Evolutionary conservation across 2,888 invertebrate genomes (phyloP), one percentile per base, ranked within the genome.

Genomic region (Cylloceria caligata): DNA sequence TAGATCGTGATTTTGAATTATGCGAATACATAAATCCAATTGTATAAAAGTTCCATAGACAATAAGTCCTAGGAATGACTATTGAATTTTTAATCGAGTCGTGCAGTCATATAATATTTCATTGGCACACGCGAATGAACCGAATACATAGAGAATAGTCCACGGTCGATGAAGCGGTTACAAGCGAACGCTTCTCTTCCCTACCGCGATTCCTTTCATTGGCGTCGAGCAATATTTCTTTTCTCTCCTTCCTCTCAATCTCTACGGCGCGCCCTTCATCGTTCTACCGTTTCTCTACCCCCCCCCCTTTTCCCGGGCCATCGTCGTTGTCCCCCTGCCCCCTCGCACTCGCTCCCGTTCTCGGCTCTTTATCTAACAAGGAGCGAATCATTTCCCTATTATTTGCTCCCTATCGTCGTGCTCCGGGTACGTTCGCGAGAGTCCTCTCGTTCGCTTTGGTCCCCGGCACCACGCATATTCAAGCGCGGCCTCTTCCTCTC

Each of bases 331-430:
- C 65, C 57, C 47, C 75, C 45, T 9, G 21, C 55, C 65, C 9
- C 52, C 19, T 36, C 42, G 9, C 89, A 88, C 88, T 89, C 88
- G 89, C 89, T 90, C 88, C 89, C 88, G 86, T 80, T 79, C 85
- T 81, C 84, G 88, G 89, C 89, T 89, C 92, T 92, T 92, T 92
- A 92, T 92, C 92, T 92, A 92, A 92, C 92, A 92, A 92, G 92
- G 91, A 92, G 92, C 92, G 92, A 92, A 92, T 92, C 92, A 92
- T 92, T 92, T 92, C 92, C 92, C 92, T 92, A 92, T 92, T 92
- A 92, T 92, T 92, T 92, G 90, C 91, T 91, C 90, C 91, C 91
- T 92, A 92, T 92, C 92, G 89, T 83, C 84, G 84, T 75, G 74
- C 74, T 64, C 57, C 39, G 65, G 36, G 69, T 73, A 57, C 79